Percentiles rank a stretch among this genome's conserved stretches.
These are phyloP conservation scores for Caenorhabditis angaria DNA, from an alignment of 2,888 invertebrate species.

Conservation along the genomic window DNA sequence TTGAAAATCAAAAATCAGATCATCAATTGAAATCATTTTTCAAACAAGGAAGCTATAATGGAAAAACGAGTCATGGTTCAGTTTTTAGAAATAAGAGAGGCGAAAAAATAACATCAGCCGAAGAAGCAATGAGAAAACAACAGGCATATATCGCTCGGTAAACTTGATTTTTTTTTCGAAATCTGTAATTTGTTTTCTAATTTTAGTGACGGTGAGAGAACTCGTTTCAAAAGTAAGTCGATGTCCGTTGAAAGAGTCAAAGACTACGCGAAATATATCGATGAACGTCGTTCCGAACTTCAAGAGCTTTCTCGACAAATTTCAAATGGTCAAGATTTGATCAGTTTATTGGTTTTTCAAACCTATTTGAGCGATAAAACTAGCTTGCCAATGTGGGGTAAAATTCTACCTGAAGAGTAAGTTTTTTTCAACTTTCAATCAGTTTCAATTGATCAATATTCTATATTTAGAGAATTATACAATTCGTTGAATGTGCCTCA, in stretches of 20 bases:
- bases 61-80: background rate
- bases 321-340: background rate
- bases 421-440: no score
- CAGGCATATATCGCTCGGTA: background rate
- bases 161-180: no score
- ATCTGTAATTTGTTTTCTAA: no score
- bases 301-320: background rate
- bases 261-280: background rate
- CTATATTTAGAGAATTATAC: constrained; percentile 26
- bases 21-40: background rate
- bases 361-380: constrained; percentile 16
- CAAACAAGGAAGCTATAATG: background rate
- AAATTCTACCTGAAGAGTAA: constrained; percentile 20
- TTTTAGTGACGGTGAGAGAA: background rate
- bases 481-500: background rate
- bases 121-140: background rate
- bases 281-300: background rate
- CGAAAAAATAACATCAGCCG: background rate
- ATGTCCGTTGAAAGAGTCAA: background rate
- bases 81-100: background rate
- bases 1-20: constrained; percentile 14
- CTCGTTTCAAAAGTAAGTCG: background rate
- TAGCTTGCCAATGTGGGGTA: constrained; percentile 32
- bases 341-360: constrained; percentile 11
- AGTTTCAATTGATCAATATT: no score